These are phyloP conservation scores for Menidia beryllina DNA, from an alignment of 2,113 vertebrate species.

Conservation along the genomic window DNA sequence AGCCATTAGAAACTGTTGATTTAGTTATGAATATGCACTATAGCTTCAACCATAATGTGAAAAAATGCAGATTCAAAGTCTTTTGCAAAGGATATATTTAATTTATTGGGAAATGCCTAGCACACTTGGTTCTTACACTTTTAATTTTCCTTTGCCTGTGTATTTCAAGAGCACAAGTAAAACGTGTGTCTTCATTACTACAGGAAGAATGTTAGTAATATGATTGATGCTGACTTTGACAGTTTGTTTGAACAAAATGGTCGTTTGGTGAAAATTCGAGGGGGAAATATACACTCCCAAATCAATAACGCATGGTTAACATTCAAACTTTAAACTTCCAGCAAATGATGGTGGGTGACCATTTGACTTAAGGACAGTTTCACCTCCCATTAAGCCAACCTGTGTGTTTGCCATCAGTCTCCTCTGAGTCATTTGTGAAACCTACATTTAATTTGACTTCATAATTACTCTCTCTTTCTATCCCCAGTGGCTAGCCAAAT, in stretches of 20 bases:
- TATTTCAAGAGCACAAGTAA: neutral
- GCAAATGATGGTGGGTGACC: constrained; percentile 9
- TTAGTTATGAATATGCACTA: neutral
- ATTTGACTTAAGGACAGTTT: constrained; percentile 27
- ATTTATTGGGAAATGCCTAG: too few relatives aligned
- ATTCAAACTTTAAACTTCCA: neutral
- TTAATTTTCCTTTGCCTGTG: neutral
- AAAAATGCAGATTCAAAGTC: too few relatives aligned
- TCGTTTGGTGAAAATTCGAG: neutral
- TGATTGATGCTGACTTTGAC: neutral
- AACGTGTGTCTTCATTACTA: neutral
- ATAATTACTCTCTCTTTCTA: constrained; percentile 67
- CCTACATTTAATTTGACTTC: constrained; percentile 65
- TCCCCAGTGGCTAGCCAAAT: constrained; percentile 71
- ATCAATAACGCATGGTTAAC: neutral
- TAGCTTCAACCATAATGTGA: too few relatives aligned
- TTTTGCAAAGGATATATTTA: too few relatives aligned
- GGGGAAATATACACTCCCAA: neutral
- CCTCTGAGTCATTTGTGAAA: constrained; percentile 52
- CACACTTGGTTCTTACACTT: too few relatives aligned
- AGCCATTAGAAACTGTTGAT: too few relatives aligned
- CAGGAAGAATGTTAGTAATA: neutral
- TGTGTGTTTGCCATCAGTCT: constrained; percentile 30
- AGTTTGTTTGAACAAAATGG: neutral
- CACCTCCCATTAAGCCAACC: constrained; percentile 25